Percentiles rank a stretch among this genome's conserved stretches.
Conservation (phyloP, 2,797 vertebrate genomes). For the Smutsia gigantea region DNA sequence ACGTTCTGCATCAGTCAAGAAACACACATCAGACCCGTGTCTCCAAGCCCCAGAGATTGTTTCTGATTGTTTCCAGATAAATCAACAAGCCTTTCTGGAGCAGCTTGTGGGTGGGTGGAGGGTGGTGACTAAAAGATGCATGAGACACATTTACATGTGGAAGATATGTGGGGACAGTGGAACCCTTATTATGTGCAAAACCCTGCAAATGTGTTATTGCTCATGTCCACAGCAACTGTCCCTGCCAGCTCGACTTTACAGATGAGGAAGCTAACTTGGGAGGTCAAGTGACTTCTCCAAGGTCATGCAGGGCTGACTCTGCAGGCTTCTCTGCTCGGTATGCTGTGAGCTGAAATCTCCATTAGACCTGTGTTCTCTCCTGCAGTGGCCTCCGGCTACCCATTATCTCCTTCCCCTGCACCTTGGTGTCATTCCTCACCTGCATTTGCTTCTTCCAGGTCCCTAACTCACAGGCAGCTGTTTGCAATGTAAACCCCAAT, state of each 20-base stretch:
- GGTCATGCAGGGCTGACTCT: not conserved
- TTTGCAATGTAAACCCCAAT: not conserved
- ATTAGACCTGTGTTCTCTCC: not conserved
- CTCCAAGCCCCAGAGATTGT: not conserved
- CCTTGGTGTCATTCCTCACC: not conserved
- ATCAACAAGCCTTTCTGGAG: constrained; percentile 40
- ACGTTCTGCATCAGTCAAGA: not conserved
- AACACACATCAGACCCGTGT: not conserved
- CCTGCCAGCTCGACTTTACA: not conserved
- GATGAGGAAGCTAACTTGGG: not conserved
- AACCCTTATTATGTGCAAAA: not conserved
- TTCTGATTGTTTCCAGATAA: constrained; percentile 54
- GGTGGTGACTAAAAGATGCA: not conserved
- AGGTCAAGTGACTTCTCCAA: not conserved
- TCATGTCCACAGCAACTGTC: not conserved
- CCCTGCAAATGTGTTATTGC: not conserved
- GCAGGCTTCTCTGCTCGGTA: not conserved
- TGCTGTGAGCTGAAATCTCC: not conserved
- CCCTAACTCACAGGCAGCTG: not conserved
- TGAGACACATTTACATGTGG: not conserved
- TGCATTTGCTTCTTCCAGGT: not conserved
- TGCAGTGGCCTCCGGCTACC: not conserved
- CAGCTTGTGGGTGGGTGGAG: not conserved
- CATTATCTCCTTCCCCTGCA: not conserved
- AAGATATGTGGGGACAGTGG: not conserved